phyloP scores from a whole-genome alignment of 1,140 invertebrate species.

The Hylyphantes graminicola region DNA sequence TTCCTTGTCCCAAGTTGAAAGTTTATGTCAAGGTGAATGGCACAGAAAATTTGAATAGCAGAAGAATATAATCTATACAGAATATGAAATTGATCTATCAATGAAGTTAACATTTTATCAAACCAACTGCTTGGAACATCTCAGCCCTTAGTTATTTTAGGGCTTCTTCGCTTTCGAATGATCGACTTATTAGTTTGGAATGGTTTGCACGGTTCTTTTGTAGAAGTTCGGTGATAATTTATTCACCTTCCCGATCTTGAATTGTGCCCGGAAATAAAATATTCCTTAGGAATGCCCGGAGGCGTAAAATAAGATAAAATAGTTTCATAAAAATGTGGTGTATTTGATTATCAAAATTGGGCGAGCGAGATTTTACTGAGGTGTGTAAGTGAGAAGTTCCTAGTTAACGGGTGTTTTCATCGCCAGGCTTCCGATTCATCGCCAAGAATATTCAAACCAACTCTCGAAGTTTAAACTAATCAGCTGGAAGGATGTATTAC shows the following conservation, averaged over 20 bases:
- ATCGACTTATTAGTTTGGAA: conserved; percentile 32
- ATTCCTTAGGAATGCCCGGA: not conserved
- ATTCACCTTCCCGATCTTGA: conserved; percentile 6
- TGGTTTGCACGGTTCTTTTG: not conserved
- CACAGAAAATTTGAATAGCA: no score
- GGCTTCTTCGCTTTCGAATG: not conserved
- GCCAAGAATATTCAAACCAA: no score
- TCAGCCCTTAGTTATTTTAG: conserved; percentile 9
- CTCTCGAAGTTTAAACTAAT: no score
- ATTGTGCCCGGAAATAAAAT: conserved; percentile 16
- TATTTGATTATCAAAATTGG: not conserved
- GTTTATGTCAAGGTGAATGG: no score
- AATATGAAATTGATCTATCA: no score
- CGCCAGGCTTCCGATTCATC: not conserved
- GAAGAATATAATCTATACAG: no score
- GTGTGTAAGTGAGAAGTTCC: not conserved
- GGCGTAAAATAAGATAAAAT: conserved; percentile 3
- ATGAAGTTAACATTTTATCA: no score
- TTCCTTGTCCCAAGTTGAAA: no score
- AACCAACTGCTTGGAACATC: no score
- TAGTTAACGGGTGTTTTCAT: not conserved
- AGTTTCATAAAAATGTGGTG: conserved; percentile 7
- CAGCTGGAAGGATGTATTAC: no score
- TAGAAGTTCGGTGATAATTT: conserved; percentile 7
- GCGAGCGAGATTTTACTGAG: not conserved